Evolutionary conservation across 2,888 invertebrate genomes (phyloP).

Genomic region (Leucoma salicis): DNA sequence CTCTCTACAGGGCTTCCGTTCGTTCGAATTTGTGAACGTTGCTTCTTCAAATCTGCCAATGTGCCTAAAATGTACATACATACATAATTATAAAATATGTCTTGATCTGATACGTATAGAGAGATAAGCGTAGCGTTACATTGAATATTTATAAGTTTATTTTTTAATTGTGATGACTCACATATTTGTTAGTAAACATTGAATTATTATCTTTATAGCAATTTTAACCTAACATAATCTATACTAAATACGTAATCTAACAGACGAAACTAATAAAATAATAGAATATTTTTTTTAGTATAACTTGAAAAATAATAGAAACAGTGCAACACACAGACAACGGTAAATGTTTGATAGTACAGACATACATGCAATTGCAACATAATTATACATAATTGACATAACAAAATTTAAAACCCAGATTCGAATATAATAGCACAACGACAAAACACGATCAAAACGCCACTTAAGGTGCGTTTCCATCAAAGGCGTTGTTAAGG

Average conservation of each 20-base stretch:
- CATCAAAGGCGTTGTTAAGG: too few relatives aligned
- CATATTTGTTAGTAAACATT: constrained; percentile 40
- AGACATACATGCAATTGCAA: constrained; percentile 27
- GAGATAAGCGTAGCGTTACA: constrained; percentile 33
- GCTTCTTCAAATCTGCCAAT: constrained; percentile 95
- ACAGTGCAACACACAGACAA: constrained; percentile 29
- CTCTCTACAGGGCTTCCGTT: constrained; percentile 82
- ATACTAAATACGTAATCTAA: constrained; percentile 1
- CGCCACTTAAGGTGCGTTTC: too few relatives aligned
- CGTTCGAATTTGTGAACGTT: constrained; percentile 90
- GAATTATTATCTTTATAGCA: constrained; percentile 33
- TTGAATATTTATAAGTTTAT: constrained; percentile 30
- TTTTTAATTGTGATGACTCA: constrained; percentile 43
- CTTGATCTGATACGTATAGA: constrained; percentile 15
- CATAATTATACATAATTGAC: constrained; percentile 27
- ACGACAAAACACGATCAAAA: background rate
- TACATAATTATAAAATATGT: background rate
- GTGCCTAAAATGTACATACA: constrained; percentile 81
- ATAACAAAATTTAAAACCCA: constrained; percentile 17
- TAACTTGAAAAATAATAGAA: constrained; percentile 16
- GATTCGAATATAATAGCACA: constrained; percentile 20
- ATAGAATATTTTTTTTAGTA: too few relatives aligned
- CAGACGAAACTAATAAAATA: constrained; percentile 19
- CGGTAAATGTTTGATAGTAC: constrained; percentile 21
- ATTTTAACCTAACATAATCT: background rate